Conservation (phyloP, 2,797 vertebrate genomes). For the Neosalanx taihuensis region DNA sequence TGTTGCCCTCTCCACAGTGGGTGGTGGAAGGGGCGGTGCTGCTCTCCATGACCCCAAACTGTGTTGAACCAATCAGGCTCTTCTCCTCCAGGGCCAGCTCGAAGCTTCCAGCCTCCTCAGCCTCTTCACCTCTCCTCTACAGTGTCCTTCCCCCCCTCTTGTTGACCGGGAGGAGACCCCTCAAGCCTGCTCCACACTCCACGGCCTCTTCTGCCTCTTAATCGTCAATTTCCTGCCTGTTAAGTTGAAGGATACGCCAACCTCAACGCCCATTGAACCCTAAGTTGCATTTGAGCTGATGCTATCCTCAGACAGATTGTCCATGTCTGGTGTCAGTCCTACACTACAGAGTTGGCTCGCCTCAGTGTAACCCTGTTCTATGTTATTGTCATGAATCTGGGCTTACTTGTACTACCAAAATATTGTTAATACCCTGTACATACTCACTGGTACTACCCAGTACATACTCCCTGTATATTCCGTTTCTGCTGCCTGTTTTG, state of each 20-base stretch:
- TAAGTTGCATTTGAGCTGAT: slow-evolving; percentile 32
- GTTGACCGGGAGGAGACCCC: not conserved
- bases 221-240: slow-evolving; percentile 57
- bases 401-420: too few species aligned
- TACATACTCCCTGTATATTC: too few species aligned
- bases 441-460: too few species aligned
- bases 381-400: not conserved
- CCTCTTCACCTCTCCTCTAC: not conserved
- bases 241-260: slow-evolving; percentile 24
- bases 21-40: too few species aligned
- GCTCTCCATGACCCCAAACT: slow-evolving; percentile 18
- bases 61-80: too few species aligned
- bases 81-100: too few species aligned
- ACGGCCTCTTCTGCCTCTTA: slow-evolving; percentile 21
- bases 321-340: not conserved
- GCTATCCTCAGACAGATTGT: slow-evolving; percentile 13
- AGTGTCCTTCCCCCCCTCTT: not conserved
- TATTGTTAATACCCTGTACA: too few species aligned
- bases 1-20: not conserved
- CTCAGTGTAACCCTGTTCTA: not conserved
- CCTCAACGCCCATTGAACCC: slow-evolving; percentile 40
- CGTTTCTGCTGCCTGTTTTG: too few species aligned
- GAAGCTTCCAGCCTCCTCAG: not conserved
- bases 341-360: too few species aligned
- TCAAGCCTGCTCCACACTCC: slow-evolving; percentile 10